phyloP scores from a whole-genome alignment of 2,797 vertebrate genomes.

The Coccyzus lansbergi region DNA sequence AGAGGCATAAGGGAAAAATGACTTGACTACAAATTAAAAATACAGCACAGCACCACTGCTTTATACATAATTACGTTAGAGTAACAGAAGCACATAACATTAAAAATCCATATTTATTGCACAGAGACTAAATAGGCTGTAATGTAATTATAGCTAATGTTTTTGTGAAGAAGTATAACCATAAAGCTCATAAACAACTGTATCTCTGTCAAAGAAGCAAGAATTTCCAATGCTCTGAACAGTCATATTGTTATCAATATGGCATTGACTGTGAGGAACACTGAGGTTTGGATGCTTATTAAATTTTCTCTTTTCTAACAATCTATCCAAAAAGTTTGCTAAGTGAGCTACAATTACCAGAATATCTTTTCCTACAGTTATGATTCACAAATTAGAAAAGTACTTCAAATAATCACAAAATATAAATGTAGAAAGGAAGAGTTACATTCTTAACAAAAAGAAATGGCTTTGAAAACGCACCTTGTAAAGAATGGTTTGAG shows the following conservation, averaged over 20 bases:
- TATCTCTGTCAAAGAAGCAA: not conserved
- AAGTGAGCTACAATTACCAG: not conserved
- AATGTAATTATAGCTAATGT: not conserved
- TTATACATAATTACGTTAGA: rapidly evolving
- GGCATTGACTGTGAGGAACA: rapidly evolving
- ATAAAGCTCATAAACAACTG: rapidly evolving
- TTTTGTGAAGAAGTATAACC: not conserved
- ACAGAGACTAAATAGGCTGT: not conserved
- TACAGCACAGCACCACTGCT: not conserved
- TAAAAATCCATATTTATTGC: rapidly evolving
- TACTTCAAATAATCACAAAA: conserved; percentile 24
- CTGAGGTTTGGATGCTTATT: not conserved
- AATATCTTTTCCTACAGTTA: not conserved
- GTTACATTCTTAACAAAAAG: not conserved
- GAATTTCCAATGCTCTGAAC: not conserved
- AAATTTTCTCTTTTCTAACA: not conserved
- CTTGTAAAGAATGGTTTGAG: conserved; percentile 1
- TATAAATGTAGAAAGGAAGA: not conserved
- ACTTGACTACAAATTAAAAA: not conserved
- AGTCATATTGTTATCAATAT: rapidly evolving
- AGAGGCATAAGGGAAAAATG: not conserved
- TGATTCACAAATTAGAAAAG: conserved; percentile 55
- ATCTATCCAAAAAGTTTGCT: not conserved
- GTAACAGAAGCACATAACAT: rapidly evolving
- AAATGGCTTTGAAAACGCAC: conserved; percentile 12